Evolutionary conservation across 1,140 invertebrate species (phyloP), one percentile per base, ranked within the genome.

Genomic region (Metaphire vulgaris): DNA sequence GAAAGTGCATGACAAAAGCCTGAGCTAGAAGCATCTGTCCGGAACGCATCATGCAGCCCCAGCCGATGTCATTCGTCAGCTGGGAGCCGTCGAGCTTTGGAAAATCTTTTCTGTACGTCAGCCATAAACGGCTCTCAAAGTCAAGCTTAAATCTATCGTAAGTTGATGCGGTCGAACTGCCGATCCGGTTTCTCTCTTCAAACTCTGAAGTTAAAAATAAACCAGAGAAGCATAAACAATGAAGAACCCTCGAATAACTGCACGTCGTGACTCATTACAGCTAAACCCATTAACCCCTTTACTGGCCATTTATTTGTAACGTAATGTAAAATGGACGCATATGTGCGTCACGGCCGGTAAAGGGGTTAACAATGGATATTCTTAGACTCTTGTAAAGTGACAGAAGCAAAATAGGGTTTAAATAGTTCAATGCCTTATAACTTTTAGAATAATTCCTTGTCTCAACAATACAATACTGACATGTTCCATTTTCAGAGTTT

Each of bases 31-130:
- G 91, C 97, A 99, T 99, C 87, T 99, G 97, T 0, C 96, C 97
- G 88, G 95, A 98, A 79, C 97, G 89, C 72, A 99, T 87, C 96
- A 99, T 99, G 85, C 97, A 99, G 34, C 97, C 97, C 97, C 97
- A 99, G 72, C 97, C 97, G 87, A 92, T 93, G 83, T 99, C 97
- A 15, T 92, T 91, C 0, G 95, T 97, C 33, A 94, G 89, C 34
- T 89, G 89, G 2, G 41, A 56, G 21, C 41, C 41, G 21, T 56
- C 41, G 6, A 56, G 21, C 41, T 56, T 56, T 56, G 41, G 41
- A 56, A 56, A 56, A 21, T 56, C 41, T 21, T 56, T 56, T 21
- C 41, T 6, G 21, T 56, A 56, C 21, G 41, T 56, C 41, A 56
- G 6, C 41, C 41, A 56, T 6, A 56, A 21, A 56, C 41, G 41